These are phyloP conservation scores for Halichondria panicea DNA, from an alignment of 37 sponge, comb jelly and placozoan genomes.

Conservation along the genomic window DNA sequence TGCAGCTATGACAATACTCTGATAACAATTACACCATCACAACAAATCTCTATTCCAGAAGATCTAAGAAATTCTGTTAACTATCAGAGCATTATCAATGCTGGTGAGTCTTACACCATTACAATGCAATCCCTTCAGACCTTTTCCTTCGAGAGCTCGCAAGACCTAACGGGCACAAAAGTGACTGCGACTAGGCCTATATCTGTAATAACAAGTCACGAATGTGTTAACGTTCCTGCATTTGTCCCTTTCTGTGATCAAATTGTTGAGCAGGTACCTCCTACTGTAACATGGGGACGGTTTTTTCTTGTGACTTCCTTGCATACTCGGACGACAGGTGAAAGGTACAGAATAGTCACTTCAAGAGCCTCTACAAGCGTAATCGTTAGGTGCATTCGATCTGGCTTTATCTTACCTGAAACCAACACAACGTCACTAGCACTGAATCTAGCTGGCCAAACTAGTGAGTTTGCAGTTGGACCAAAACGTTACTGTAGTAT, in stretches of 20 bases:
- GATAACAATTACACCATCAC: constrained; percentile 35
- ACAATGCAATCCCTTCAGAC: constrained; percentile 18
- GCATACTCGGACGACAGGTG: constrained; percentile 3
- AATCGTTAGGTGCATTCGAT: background rate
- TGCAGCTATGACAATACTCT: constrained; percentile 3
- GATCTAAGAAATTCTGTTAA: background rate
- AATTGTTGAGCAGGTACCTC: constrained; percentile 50
- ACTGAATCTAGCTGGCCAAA: background rate
- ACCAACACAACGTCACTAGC: background rate
- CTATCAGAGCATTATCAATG: background rate
- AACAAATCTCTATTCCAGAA: constrained; percentile 17
- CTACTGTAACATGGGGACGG: constrained; percentile 47
- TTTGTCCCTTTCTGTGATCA: constrained; percentile 21
- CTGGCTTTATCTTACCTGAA: background rate
- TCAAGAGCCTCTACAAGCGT: background rate
- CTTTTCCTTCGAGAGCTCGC: constrained; percentile 8
- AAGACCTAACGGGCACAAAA: constrained; percentile 38
- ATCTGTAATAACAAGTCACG: constrained; percentile 33
- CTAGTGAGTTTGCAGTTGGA: constrained; percentile 5
- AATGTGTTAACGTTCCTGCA: constrained; percentile 35
- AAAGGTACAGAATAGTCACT: constrained; percentile 1
- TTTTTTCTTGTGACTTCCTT: constrained; percentile 28
- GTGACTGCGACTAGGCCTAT: constrained; percentile 29
- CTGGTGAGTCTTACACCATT: constrained; percentile 16
- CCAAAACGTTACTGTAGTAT: constrained; percentile 26